Conservation (phyloP, 2,797 vertebrate genomes). For the Chiloscyllium punctatum region DNA sequence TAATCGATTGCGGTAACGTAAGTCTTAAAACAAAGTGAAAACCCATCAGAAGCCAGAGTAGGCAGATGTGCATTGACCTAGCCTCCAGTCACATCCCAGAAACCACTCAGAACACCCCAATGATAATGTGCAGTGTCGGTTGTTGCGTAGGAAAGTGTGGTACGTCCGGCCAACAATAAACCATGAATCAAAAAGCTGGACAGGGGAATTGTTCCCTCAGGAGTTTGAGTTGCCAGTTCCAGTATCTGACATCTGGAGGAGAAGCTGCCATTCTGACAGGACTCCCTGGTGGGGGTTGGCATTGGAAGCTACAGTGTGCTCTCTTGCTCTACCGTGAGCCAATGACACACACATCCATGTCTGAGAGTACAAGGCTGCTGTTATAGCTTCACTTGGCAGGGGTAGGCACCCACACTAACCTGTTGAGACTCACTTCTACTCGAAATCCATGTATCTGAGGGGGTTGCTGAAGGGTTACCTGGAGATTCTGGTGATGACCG, state of each 20-base stretch:
- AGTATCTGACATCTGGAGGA: neutral
- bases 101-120: no score
- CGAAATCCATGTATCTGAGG: neutral
- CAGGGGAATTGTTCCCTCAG: neutral
- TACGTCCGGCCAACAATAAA: neutral
- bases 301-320: neutral
- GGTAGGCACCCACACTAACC: neutral
- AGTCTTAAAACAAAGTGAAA: neutral
- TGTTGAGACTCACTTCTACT: neutral
- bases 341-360: neutral
- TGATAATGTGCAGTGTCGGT: neutral
- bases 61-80: neutral
- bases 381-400: neutral
- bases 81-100: neutral
- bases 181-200: neutral
- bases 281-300: neutral
- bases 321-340: neutral
- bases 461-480: no score
- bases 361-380: neutral
- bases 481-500: no score
- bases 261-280: neutral
- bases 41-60: neutral
- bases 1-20: constrained; percentile 33
- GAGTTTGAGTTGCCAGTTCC: neutral
- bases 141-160: neutral